A percentile compares a stretch with the other conserved stretches of the same genome.
Evolutionary conservation across 2,113 vertebrate genomes (phyloP).

Genomic region (Prolemur simus): DNA sequence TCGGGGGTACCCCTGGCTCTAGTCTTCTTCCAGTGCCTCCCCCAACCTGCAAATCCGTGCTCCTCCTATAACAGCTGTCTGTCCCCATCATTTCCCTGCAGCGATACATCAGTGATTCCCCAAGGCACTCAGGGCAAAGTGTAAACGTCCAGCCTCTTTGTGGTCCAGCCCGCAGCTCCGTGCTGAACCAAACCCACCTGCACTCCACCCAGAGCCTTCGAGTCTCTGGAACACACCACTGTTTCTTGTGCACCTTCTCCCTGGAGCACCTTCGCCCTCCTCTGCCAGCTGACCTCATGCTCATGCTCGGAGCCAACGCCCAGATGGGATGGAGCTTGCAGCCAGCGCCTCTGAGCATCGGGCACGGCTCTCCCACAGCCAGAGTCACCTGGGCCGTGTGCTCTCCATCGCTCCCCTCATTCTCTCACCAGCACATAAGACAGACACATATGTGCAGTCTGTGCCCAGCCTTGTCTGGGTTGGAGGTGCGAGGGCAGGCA

Average conservation of each 20-base stretch:
- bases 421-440: not conserved
- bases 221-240: not conserved
- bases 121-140: rapidly evolving
- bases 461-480: too few relatives aligned
- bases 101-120: rapidly evolving
- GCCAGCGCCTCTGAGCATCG: not conserved
- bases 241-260: not conserved
- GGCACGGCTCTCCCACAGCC: rapidly evolving
- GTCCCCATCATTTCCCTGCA: not conserved
- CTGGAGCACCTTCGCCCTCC: not conserved
- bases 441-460: rapidly evolving
- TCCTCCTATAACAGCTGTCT: too few relatives aligned
- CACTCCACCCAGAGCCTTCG: not conserved
- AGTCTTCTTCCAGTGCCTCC: not conserved
- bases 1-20: not conserved
- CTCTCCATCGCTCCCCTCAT: rapidly evolving
- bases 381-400: too few relatives aligned
- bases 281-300: not conserved
- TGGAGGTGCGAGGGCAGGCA: rapidly evolving
- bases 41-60: not conserved
- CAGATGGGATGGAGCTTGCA: not conserved
- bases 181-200: not conserved
- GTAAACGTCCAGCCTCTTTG: not conserved
- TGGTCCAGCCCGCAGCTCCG: not conserved
- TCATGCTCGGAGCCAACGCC: not conserved